Evolutionary conservation across 1,140 invertebrate species (phyloP).

Genomic region (Paraescarpia echinospica): DNA sequence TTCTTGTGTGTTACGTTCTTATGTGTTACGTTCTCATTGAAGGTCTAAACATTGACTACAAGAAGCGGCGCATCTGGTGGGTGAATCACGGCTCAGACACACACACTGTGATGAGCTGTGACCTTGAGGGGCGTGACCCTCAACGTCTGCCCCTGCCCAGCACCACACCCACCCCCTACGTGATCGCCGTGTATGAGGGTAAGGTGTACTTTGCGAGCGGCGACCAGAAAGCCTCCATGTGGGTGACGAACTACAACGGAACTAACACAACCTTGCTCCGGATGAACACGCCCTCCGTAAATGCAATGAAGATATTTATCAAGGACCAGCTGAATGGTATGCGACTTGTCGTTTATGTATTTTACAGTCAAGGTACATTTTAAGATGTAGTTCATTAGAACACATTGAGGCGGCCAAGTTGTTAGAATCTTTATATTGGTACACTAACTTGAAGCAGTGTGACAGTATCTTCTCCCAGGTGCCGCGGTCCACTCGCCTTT

Average conservation of each 20-base stretch:
- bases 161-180: constrained; percentile 54
- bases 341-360: constrained; percentile 56
- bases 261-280: constrained; percentile 57
- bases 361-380: neutral
- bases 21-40: neutral
- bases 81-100: constrained; percentile 45
- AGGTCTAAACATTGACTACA: constrained; percentile 19
- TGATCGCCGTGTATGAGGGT: constrained; percentile 65
- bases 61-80: constrained; percentile 10
- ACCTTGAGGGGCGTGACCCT: constrained; percentile 61
- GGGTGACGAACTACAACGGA: constrained; percentile 63
- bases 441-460: too few species aligned
- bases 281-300: constrained; percentile 68
- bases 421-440: too few species aligned
- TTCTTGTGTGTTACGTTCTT: too few species aligned
- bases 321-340: constrained; percentile 51
- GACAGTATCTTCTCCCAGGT: too few species aligned
- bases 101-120: constrained; percentile 66
- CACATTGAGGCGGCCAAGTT: too few species aligned
- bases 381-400: too few species aligned
- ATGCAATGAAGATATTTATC: constrained; percentile 74
- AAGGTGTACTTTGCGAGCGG: constrained; percentile 47
- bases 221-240: constrained; percentile 64
- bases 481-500: too few species aligned
- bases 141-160: constrained; percentile 52